phyloP scores from a whole-genome alignment of 1,140 invertebrate genomes.

The Eriosoma lanigerum region DNA sequence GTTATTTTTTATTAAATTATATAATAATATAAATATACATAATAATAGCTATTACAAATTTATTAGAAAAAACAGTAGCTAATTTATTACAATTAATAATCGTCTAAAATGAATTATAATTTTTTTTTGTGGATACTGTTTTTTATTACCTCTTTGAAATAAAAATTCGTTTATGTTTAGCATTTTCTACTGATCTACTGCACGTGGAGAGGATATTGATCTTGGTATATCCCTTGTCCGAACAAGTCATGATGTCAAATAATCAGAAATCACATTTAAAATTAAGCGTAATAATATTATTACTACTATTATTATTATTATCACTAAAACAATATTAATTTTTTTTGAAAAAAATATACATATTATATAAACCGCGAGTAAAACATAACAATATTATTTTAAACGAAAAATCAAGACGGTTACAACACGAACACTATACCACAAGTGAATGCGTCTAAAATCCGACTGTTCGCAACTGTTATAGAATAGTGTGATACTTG shows the following conservation, averaged over 20 bases:
- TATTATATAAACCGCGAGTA: not conserved
- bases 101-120: no score
- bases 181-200: slow-evolving; percentile 29
- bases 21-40: no score
- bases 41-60: no score
- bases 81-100: no score
- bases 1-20: no score
- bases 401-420: not conserved
- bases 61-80: no score
- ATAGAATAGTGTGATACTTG: not conserved
- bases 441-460: slow-evolving; percentile 34
- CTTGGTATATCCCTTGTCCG: slow-evolving; percentile 46
- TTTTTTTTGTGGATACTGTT: no score
- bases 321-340: not conserved
- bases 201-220: slow-evolving; percentile 41
- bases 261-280: slow-evolving; percentile 18
- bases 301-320: no score
- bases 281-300: no score
- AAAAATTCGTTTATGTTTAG: slow-evolving; percentile 47
- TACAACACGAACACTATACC: not conserved
- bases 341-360: no score
- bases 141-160: slow-evolving; percentile 36
- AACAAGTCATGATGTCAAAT: slow-evolving; percentile 14
- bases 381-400: no score
- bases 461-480: slow-evolving; percentile 32